Evolutionary conservation across 2,113 vertebrate species (phyloP).

Genomic region (Melanotaenia duboulayi): DNA sequence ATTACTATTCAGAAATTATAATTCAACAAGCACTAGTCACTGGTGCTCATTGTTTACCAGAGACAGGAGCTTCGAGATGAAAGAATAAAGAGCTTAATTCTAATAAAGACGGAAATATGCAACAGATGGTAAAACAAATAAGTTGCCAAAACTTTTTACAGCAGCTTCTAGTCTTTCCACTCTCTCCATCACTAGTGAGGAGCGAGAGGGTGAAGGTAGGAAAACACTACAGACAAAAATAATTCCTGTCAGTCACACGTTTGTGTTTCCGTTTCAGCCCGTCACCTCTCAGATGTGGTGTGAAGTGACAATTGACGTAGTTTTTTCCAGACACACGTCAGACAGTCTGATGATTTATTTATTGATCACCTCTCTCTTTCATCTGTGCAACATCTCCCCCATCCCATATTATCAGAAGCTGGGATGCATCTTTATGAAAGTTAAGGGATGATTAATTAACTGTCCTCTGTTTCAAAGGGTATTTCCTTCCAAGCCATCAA

Average conservation of each 20-base stretch:
- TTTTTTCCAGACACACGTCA: neutral
- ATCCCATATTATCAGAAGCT: neutral
- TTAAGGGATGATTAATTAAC: no score
- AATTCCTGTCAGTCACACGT: slow-evolving; percentile 16
- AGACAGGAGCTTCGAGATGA: slow-evolving; percentile 36
- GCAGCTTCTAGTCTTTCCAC: slow-evolving; percentile 37
- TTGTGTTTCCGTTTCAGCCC: slow-evolving; percentile 11
- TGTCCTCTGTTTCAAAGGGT: no score
- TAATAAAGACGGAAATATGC: slow-evolving; percentile 35
- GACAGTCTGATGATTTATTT: neutral
- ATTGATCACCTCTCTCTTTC: slow-evolving; percentile 22
- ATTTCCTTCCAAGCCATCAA: no score
- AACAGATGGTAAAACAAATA: slow-evolving; percentile 58
- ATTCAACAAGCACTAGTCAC: slow-evolving; percentile 30
- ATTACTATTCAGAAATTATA: slow-evolving; percentile 23
- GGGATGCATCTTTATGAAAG: neutral
- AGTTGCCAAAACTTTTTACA: slow-evolving; percentile 35
- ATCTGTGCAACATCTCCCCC: neutral
- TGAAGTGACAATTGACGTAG: slow-evolving; percentile 6
- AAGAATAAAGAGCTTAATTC: slow-evolving; percentile 46
- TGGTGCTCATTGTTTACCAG: slow-evolving; percentile 16
- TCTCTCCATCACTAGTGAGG: slow-evolving; percentile 3
- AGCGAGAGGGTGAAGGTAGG: slow-evolving; percentile 3
- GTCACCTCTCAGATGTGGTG: slow-evolving; percentile 12
- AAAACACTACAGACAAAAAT: neutral